Evolutionary conservation across 2,797 vertebrate species (phyloP).

Genomic region (Botia kubotai): DNA sequence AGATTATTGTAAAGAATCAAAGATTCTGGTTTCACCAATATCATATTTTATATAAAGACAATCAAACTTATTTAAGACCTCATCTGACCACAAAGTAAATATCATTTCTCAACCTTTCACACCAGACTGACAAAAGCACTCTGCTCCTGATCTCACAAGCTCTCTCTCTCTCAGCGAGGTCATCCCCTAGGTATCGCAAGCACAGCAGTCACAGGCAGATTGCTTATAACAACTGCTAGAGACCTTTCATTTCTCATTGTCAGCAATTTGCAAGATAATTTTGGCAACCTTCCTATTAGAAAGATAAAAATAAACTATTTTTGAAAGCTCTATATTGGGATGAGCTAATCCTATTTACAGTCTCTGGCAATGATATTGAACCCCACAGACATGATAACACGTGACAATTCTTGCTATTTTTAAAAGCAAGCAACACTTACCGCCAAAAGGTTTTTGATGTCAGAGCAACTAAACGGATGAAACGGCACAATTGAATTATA

Average conservation of each 20-base stretch:
- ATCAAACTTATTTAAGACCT: no score
- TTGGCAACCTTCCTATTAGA: slow-evolving; percentile 82
- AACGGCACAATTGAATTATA: slow-evolving; percentile 77
- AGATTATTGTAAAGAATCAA: no score
- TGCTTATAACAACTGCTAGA: slow-evolving; percentile 84
- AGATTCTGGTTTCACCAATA: no score
- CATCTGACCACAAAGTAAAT: no score
- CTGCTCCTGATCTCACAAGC: background rate
- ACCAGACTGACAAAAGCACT: background rate
- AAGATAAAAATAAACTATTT: slow-evolving; percentile 85
- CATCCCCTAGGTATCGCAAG: slow-evolving; percentile 81
- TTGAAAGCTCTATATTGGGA: slow-evolving; percentile 82
- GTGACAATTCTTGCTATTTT: slow-evolving; percentile 81
- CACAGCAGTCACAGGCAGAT: slow-evolving; percentile 86
- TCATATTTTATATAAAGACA: no score
- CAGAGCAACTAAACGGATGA: slow-evolving; percentile 79
- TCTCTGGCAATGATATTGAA: slow-evolving; percentile 76
- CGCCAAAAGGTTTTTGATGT: slow-evolving; percentile 72
- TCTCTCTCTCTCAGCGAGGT: slow-evolving; percentile 71
- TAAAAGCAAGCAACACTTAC: slow-evolving; percentile 77
- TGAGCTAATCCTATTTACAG: slow-evolving; percentile 84
- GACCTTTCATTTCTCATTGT: slow-evolving; percentile 86
- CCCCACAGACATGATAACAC: slow-evolving; percentile 72
- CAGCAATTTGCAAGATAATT: slow-evolving; percentile 84
- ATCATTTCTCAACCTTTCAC: no score